Percentiles rank a stretch among this genome's conserved stretches.
Evolutionary conservation across 2,888 invertebrate species (phyloP).

Genomic region (Leptopilina syphax): DNA sequence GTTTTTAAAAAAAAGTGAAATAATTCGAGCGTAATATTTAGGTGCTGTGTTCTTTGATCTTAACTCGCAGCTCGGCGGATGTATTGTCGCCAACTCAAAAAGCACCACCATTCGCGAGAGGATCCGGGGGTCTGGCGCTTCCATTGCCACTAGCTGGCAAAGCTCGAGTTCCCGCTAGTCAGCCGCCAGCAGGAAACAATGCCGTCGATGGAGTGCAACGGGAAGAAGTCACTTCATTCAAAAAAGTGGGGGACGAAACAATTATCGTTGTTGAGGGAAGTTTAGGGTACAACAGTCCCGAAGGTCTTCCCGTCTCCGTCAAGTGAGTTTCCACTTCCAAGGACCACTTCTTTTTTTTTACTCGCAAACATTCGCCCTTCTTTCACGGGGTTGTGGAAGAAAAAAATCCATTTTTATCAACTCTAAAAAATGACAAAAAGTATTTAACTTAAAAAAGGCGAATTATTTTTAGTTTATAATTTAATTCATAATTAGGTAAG

Average conservation of each 20-base stretch:
- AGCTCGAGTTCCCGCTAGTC: slow-evolving; percentile 30
- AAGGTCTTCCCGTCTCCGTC: slow-evolving; percentile 72
- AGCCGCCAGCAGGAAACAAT: slow-evolving; percentile 37
- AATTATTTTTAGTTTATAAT: too few species aligned
- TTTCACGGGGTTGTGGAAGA: not conserved
- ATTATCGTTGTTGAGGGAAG: slow-evolving; percentile 69
- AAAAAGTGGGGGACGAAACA: slow-evolving; percentile 68
- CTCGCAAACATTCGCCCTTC: not conserved
- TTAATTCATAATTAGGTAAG: too few species aligned
- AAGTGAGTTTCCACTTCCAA: slow-evolving; percentile 63
- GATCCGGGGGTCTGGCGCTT: slow-evolving; percentile 68
- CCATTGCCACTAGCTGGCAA: slow-evolving; percentile 61
- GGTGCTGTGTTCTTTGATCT: slow-evolving; percentile 39
- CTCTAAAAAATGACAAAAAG: not conserved
- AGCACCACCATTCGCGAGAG: slow-evolving; percentile 69
- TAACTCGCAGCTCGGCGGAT: slow-evolving; percentile 57
- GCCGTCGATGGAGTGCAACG: slow-evolving; percentile 64
- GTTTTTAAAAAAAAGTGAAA: not conserved
- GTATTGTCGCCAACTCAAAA: slow-evolving; percentile 68
- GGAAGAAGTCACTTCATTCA: slow-evolving; percentile 66
- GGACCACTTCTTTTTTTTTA: not conserved
- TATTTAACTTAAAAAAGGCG: not conserved
- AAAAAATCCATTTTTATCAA: slow-evolving; percentile 17
- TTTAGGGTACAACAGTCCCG: slow-evolving; percentile 72
- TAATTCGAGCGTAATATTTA: slow-evolving; percentile 19